Conservation (phyloP, 30 jellyfish, hydroid and myxozoan genomes). For the Mastigias papua region DNA sequence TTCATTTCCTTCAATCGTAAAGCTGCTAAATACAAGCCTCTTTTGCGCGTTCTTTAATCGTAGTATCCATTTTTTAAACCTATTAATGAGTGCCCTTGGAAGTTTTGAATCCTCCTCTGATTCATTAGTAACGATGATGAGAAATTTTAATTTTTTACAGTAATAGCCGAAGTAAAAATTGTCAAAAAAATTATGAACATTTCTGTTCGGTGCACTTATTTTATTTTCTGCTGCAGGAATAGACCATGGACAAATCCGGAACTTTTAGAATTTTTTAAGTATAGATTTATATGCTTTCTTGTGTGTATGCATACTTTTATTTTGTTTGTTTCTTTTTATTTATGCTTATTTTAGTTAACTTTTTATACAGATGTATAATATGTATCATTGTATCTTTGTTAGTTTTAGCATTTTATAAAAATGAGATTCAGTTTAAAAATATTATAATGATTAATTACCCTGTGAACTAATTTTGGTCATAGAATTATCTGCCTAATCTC, state of each 20-base stretch:
- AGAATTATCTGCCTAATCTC: too few relatives aligned
- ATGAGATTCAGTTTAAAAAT: neutral
- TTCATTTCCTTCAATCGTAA: too few relatives aligned
- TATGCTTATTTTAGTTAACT: neutral
- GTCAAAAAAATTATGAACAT: neutral
- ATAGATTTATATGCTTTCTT: neutral
- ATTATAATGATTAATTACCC: too few relatives aligned
- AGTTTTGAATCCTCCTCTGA: too few relatives aligned
- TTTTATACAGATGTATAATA: neutral
- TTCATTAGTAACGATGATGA: neutral
- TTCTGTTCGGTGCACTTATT: neutral
- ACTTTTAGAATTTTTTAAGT: neutral
- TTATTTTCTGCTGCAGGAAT: neutral
- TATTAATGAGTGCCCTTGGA: too few relatives aligned
- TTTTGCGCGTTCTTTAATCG: neutral
- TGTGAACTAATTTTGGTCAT: too few relatives aligned
- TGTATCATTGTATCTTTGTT: neutral
- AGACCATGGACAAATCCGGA: neutral
- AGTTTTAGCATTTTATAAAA: too few relatives aligned
- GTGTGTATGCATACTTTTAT: neutral
- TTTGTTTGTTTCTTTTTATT: neutral
- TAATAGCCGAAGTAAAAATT: neutral
- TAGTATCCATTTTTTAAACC: too few relatives aligned
- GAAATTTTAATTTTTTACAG: neutral
- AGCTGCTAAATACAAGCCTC: neutral